Evolutionary conservation across 2,113 vertebrate species (phyloP).

Genomic region (Psophia crepitans): DNA sequence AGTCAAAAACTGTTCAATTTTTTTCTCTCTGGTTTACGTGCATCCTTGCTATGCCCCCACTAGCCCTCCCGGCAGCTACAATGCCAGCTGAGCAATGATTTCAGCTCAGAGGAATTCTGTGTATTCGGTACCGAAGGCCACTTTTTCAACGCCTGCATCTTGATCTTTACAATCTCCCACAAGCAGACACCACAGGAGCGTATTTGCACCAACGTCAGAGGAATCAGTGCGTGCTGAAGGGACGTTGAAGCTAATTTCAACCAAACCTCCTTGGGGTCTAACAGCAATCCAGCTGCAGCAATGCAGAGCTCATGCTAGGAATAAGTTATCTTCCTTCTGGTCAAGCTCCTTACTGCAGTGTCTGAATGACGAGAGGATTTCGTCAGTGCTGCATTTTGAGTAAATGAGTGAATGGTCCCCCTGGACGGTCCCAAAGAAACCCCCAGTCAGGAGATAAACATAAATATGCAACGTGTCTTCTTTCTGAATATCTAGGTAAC

Average conservation of each 20-base stretch:
- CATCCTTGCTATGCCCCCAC: background rate
- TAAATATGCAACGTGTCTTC: background rate
- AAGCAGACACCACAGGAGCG: background rate
- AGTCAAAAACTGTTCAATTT: background rate
- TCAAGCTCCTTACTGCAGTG: background rate
- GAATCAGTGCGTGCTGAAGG: background rate
- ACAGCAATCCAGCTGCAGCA: background rate
- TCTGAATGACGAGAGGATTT: background rate
- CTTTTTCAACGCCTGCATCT: background rate
- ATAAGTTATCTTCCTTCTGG: background rate
- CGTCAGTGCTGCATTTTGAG: background rate
- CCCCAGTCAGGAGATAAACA: background rate
- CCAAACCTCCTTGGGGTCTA: background rate
- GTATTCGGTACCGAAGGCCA: background rate
- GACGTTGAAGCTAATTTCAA: background rate
- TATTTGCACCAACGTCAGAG: background rate
- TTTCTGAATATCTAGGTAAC: background rate
- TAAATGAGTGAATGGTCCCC: background rate
- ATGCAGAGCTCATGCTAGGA: accelerated
- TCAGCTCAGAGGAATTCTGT: background rate
- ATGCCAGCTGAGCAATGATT: background rate
- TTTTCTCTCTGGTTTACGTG: background rate
- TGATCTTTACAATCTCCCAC: background rate
- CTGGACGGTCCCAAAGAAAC: background rate
- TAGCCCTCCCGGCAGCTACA: background rate